Percentiles rank a stretch among this genome's conserved stretches.
Evolutionary conservation across 2,888 invertebrate genomes (phyloP).

Genomic region (Pristionchus exspectatus): DNA sequence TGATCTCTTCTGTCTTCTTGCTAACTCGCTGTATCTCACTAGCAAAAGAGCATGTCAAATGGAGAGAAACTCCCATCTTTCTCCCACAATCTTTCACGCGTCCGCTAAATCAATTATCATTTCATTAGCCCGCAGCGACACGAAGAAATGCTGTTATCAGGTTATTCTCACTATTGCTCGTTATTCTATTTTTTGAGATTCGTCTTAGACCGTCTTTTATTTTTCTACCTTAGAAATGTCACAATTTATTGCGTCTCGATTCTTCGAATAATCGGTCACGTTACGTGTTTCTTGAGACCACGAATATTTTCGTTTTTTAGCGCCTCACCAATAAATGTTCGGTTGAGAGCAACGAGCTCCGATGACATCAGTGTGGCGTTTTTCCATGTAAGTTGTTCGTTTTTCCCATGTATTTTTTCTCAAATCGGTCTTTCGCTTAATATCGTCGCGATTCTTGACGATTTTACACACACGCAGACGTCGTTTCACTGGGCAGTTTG

Average conservation of each 20-base stretch:
- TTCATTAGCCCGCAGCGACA: constrained; percentile 1
- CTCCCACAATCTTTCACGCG: not conserved
- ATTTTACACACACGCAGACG: not conserved
- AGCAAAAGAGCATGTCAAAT: not conserved
- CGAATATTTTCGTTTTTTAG: not conserved
- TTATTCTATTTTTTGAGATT: not conserved
- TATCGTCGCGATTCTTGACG: not conserved
- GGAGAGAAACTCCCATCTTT: not conserved
- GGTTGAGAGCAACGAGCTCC: not conserved
- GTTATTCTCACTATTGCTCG: not conserved
- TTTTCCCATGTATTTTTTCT: not conserved
- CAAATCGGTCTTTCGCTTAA: not conserved
- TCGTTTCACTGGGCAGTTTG: not conserved
- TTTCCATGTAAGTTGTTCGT: constrained; percentile 17
- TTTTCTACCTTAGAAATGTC: not conserved
- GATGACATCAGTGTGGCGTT: constrained; percentile 17
- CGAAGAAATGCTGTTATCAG: not conserved
- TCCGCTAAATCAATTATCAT: constrained; percentile 23
- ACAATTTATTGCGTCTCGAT: not conserved
- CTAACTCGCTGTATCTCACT: not conserved
- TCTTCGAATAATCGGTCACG: no score
- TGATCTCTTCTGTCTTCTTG: not conserved
- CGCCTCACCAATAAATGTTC: constrained; percentile 5
- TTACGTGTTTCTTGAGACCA: no score
- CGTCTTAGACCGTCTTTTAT: no score